phyloP scores from a whole-genome alignment of 37 sponge, comb jelly and placozoan genomes.

The Hexactinellida sp. region DNA sequence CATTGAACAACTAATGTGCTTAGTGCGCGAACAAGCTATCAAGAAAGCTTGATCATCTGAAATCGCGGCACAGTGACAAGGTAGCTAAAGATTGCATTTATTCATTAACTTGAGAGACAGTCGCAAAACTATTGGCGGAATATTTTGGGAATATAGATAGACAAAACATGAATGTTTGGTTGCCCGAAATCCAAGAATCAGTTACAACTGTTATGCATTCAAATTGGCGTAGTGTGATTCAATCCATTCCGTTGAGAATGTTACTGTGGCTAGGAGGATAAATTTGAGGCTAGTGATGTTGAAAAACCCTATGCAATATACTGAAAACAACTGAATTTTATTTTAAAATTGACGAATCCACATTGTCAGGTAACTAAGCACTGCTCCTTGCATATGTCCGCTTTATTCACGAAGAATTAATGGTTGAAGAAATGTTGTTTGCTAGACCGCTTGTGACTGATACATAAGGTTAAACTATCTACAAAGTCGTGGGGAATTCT shows the following conservation, averaged over 20 bases:
- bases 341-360: background rate
- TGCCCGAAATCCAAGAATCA: background rate
- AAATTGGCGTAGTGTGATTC: background rate
- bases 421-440: background rate
- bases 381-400: background rate
- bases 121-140: background rate
- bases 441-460: background rate
- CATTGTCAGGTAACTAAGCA: background rate
- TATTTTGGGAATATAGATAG: background rate
- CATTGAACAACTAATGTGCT: background rate
- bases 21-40: background rate
- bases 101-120: background rate
- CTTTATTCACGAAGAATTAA: background rate
- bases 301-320: background rate
- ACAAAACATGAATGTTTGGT: background rate
- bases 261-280: background rate
- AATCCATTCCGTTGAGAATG: background rate
- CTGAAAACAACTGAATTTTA: background rate
- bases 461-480: background rate
- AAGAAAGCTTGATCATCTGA: background rate
- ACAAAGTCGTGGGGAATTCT: background rate
- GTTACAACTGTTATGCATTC: background rate
- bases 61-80: background rate
- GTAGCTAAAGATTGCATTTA: background rate
- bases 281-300: background rate